A percentile compares a stretch with the other conserved stretches of the same genome.
Conservation (phyloP, 2,113 vertebrate species). For the Ammodytes dubius region DNA sequence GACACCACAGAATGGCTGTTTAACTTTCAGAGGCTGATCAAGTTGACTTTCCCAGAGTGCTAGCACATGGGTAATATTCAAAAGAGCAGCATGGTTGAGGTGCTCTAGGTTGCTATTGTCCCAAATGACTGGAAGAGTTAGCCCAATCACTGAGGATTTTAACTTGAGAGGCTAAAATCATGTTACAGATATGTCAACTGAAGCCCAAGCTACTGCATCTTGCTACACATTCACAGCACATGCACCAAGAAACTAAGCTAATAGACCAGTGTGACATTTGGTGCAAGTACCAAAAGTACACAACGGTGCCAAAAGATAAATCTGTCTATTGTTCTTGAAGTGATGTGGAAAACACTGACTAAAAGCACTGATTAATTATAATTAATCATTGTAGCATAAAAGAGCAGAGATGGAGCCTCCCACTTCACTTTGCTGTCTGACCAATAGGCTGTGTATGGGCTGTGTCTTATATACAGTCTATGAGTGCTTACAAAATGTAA, state of each 20-base stretch:
- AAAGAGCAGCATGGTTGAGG: neutral
- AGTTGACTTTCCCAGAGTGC: neutral
- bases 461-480: too few relatives aligned
- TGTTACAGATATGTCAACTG: neutral
- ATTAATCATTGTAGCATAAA: too few relatives aligned
- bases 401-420: too few relatives aligned
- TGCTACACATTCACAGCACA: neutral
- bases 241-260: neutral
- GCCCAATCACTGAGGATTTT: neutral
- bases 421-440: too few relatives aligned
- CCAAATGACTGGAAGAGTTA: neutral
- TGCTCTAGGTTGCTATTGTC: too few relatives aligned
- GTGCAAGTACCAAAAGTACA: neutral
- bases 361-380: too few relatives aligned
- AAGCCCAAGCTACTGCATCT: neutral
- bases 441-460: too few relatives aligned
- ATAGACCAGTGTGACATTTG: neutral
- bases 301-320: neutral
- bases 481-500: too few relatives aligned
- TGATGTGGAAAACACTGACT: neutral
- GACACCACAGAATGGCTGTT: neutral
- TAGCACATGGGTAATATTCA: neutral
- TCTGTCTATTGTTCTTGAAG: neutral
- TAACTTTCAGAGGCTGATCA: constrained; percentile 1
- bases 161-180: neutral